Evolutionary conservation across 2,113 vertebrate species (phyloP).

Genomic region (Neomonachus schauinslandi): DNA sequence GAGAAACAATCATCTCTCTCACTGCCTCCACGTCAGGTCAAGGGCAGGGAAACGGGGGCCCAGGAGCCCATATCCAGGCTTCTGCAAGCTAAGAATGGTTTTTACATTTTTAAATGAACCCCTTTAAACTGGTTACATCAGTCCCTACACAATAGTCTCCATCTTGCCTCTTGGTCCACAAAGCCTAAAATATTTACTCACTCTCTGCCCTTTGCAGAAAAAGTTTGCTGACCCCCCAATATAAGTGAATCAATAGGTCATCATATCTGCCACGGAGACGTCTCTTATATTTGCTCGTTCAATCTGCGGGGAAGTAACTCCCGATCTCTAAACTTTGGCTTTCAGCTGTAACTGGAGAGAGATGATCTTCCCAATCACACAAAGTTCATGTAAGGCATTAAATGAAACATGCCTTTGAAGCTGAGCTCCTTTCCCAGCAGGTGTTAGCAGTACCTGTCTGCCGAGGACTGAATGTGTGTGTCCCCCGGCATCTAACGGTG

Average conservation of each 20-base stretch:
- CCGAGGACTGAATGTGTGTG: not conserved
- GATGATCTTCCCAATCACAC: not conserved
- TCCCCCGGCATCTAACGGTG: not conserved
- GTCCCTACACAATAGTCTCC: not conserved
- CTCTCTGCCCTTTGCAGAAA: not conserved
- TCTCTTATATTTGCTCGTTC: not conserved
- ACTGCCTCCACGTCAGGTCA: not conserved
- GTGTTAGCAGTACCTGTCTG: fast-evolving
- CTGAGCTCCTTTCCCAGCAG: not conserved
- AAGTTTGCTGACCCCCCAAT: not conserved
- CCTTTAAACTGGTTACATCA: not conserved
- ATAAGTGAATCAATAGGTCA: not conserved
- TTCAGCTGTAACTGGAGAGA: not conserved
- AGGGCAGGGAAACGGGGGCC: fast-evolving
- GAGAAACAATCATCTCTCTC: not conserved
- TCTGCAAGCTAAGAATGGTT: not conserved
- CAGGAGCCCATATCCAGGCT: not conserved
- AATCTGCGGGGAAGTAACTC: not conserved
- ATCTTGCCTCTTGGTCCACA: not conserved
- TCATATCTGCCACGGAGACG: fast-evolving
- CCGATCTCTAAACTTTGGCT: not conserved
- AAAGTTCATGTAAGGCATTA: not conserved
- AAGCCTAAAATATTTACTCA: not conserved
- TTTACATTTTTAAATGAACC: not conserved
- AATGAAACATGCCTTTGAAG: not conserved